These are phyloP conservation scores for Homarus gammarus DNA, from an alignment of 2,888 invertebrate species.

Conservation along the genomic window DNA sequence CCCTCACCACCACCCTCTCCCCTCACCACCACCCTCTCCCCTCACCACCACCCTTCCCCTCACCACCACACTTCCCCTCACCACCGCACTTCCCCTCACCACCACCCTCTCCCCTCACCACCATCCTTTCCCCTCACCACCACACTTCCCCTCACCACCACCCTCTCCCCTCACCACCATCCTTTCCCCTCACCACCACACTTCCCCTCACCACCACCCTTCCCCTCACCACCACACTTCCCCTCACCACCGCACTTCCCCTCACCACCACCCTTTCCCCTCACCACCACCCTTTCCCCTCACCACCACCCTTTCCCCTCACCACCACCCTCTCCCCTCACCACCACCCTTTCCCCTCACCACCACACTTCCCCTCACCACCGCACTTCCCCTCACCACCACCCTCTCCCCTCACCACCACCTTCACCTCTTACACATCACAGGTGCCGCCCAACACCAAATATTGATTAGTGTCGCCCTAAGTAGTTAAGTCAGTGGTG, in stretches of 20 bases:
- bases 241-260: not conserved
- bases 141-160: too few species aligned
- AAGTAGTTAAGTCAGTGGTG: too few species aligned
- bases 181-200: not conserved
- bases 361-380: not conserved
- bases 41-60: not conserved
- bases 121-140: not conserved
- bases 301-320: not conserved
- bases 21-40: too few species aligned
- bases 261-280: not conserved
- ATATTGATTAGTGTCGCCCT: too few species aligned
- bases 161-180: too few species aligned
- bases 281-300: not conserved
- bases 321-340: too few species aligned
- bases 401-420: not conserved
- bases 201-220: not conserved
- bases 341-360: too few species aligned
- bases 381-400: not conserved
- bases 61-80: too few species aligned
- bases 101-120: not conserved
- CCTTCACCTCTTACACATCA: not conserved
- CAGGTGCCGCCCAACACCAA: not conserved
- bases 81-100: not conserved
- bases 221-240: constrained; percentile 1
- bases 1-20: too few species aligned